These are phyloP conservation scores for Cossypha dichroa DNA, from an alignment of 2,797 vertebrate species.

Conservation along the genomic window DNA sequence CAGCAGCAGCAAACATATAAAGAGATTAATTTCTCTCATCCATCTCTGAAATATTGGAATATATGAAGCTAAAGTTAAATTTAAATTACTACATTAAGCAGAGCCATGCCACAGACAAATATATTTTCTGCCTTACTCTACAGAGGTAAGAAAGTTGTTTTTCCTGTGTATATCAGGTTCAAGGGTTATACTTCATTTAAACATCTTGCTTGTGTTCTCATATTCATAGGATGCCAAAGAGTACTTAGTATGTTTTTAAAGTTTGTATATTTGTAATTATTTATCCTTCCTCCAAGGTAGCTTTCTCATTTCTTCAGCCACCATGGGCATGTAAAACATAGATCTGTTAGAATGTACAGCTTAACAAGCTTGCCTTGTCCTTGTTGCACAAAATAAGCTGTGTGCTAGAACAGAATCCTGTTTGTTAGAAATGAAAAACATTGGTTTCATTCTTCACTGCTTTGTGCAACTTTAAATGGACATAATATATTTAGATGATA, in stretches of 20 bases:
- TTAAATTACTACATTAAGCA: conserved; percentile 53
- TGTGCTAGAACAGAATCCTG: not conserved
- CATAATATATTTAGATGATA: not conserved
- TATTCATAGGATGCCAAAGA: not conserved
- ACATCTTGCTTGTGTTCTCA: conserved; percentile 2
- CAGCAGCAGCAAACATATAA: conserved; percentile 34
- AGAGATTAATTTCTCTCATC: conserved; percentile 42
- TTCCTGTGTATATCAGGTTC: not conserved
- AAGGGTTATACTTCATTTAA: not conserved
- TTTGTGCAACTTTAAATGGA: not conserved
- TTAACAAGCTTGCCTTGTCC: not conserved
- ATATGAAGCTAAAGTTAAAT: conserved; percentile 10
- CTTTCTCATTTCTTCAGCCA: not conserved
- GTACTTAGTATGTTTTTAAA: not conserved
- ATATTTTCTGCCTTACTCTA: not conserved
- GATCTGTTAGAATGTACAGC: not conserved
- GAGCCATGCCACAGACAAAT: not conserved
- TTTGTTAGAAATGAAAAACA: not conserved
- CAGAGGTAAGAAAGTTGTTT: not conserved
- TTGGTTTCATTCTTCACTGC: not conserved
- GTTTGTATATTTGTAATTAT: not conserved
- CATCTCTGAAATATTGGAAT: not conserved
- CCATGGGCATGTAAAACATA: not conserved
- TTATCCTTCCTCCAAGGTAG: not conserved
- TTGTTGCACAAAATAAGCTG: not conserved